Conservation (phyloP, 53 echinoderm and acorn worm species). For the Astropecten irregularis region DNA sequence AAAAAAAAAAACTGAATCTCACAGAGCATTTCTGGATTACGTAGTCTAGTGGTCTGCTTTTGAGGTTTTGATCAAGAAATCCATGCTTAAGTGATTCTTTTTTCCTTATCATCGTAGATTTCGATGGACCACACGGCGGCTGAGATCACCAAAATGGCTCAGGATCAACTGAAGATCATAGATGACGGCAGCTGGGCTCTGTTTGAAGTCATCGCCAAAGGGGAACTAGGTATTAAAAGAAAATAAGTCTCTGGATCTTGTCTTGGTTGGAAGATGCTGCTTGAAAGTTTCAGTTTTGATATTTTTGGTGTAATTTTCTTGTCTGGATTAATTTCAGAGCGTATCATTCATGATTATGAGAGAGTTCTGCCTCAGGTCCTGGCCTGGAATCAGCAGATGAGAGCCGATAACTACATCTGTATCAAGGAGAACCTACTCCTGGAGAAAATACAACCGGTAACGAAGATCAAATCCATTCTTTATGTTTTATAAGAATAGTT, state of each 20-base stretch:
- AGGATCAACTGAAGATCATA: conserved; percentile 63
- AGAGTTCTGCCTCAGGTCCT: conserved; percentile 73
- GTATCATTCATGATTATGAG: conserved; percentile 83
- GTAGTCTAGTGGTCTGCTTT: too few species aligned
- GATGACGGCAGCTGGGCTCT: conserved; percentile 64
- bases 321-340: too few species aligned
- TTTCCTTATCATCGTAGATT: conserved; percentile 28
- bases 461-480: too few species aligned
- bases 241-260: too few species aligned
- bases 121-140: conserved; percentile 60
- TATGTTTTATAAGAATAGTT: too few species aligned
- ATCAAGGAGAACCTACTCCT: conserved; percentile 74
- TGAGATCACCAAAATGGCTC: conserved; percentile 64
- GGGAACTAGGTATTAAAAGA: conserved; percentile 69
- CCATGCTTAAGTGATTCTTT: neutral
- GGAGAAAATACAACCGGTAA: conserved; percentile 69
- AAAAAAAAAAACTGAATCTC: too few species aligned
- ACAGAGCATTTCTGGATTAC: too few species aligned
- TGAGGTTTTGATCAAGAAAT: too few species aligned
- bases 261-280: too few species aligned
- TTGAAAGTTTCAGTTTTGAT: neutral
- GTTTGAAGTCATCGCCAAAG: conserved; percentile 85
- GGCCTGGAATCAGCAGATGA: conserved; percentile 66
- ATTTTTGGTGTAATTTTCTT: neutral
- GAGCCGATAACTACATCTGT: conserved; percentile 84